Base-by-base conservation (phyloP, 2,797 vertebrate species). In the Crenuchus spilurus region DNA sequence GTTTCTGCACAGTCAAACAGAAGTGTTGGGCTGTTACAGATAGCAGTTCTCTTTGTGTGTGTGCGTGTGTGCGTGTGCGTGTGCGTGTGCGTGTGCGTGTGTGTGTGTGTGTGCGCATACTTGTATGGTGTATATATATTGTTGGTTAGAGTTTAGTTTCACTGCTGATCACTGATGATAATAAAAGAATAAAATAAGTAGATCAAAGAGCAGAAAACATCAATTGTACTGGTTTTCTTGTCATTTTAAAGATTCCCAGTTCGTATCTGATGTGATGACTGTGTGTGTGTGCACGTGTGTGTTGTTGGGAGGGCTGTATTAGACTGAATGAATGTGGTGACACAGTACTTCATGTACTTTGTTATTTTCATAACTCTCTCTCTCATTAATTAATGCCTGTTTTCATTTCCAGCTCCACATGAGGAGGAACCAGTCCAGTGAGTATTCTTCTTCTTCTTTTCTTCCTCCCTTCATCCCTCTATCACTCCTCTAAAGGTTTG, bases 371-470 rank as follows among this genome's bases (percentile, higher is more conserved):
- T 80, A 71, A 72, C 37, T 81, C 55, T 73, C 72, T 69, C 55
- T 71, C 68, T 77, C 57, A 76, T 80, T 86, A 83, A 88, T 84
- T 78, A 63, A 76, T 83, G 65, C 81, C 49, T 87, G 84, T 91
- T 88, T 79, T 82, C 84, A 70, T 83, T 90, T 89, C 83, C 87
- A 99, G 97, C 95, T 93, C 82, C 95, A 96, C 87, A 94, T 96
- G 87, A 95, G 93, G 87, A 93, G 91, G 87, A 98, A 97, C 90
- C 94, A 93, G 76, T 96, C 96, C 87, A 98, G 97, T 99, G 93
- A 98, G 97, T 96, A 84, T 92, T 88, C 81, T 75, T 76, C 22
- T 76, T 42, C 37, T 63, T 46, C 52, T 76, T 4, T 67, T 37
- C 39, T 22, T 31, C 46, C 65, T 63, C n/a, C 39, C 35, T 54